A percentile compares a stretch with the other conserved stretches of the same genome.
These are phyloP conservation scores for Zosterops japonicus DNA, from an alignment of 2,113 vertebrate genomes.

Conservation along the genomic window DNA sequence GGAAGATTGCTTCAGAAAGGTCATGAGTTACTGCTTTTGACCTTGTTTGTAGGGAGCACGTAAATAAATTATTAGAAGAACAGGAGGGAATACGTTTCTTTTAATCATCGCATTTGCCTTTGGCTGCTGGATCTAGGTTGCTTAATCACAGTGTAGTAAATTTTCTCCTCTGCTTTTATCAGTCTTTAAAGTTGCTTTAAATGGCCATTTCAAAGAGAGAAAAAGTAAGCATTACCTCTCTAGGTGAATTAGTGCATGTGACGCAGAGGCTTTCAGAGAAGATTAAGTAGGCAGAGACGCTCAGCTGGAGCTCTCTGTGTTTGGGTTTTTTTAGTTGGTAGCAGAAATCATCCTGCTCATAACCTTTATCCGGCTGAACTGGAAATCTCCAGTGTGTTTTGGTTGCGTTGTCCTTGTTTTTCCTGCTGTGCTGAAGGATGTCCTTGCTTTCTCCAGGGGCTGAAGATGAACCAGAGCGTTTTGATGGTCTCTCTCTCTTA, in stretches of 20 bases:
- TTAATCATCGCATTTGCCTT: not conserved
- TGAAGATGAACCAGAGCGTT: slow-evolving; percentile 75
- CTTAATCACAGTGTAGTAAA: not conserved
- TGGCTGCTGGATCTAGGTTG: not conserved
- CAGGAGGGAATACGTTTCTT: not conserved
- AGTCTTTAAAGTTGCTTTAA: not conserved
- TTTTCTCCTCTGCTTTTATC: not conserved
- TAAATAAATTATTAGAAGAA: not conserved
- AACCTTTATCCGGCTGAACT: slow-evolving; percentile 31
- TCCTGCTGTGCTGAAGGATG: slow-evolving; percentile 65
- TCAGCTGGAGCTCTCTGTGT: slow-evolving; percentile 69
- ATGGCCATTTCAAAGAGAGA: not conserved
- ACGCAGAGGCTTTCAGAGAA: slow-evolving; percentile 74
- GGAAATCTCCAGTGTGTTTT: slow-evolving; percentile 16
- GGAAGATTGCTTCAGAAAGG: slow-evolving; percentile 22
- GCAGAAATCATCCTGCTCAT: slow-evolving; percentile 61
- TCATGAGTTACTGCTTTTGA: slow-evolving; percentile 25
- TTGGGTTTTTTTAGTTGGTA: slow-evolving; percentile 54
- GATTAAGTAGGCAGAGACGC: slow-evolving; percentile 82
- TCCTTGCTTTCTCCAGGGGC: slow-evolving; percentile 75
- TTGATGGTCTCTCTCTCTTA: slow-evolving; percentile 83
- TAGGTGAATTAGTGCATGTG: slow-evolving; percentile 72
- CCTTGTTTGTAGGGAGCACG: not conserved
- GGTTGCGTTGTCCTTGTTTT: not conserved
- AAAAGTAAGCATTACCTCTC: slow-evolving; percentile 32